Conservation (phyloP, 2,113 vertebrate genomes). For the Equus przewalskii region DNA sequence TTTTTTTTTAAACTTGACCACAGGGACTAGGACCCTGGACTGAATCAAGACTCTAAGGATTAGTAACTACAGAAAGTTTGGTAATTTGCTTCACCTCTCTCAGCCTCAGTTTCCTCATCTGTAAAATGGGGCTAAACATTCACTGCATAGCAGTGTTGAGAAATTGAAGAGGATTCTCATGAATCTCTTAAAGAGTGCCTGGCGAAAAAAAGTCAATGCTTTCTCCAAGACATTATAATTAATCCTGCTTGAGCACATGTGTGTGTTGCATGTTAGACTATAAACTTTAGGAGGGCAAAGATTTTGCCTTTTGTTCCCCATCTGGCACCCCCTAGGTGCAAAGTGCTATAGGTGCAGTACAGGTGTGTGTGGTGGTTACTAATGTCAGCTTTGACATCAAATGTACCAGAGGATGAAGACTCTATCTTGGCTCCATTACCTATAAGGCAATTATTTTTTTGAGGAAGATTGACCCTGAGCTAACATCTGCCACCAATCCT, state of each 20-base stretch:
- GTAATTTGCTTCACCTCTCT: not conserved
- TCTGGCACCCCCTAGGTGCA: accelerated
- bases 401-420: not conserved
- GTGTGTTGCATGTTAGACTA: not conserved
- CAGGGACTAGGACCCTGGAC: not conserved
- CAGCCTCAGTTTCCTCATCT: not conserved
- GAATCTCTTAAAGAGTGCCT: not conserved
- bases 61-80: not conserved
- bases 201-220: not conserved
- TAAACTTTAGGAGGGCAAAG: not conserved
- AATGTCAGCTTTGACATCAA: not conserved
- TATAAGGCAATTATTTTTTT: too few relatives aligned
- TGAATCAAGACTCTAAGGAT: not conserved
- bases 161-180: not conserved
- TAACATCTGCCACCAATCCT: too few relatives aligned
- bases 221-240: not conserved
- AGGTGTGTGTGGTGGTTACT: accelerated
- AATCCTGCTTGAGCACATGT: not conserved
- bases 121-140: not conserved
- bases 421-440: not conserved
- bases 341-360: not conserved
- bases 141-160: not conserved
- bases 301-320: not conserved
- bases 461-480: too few relatives aligned
- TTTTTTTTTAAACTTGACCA: not conserved